Base-by-base conservation (phyloP, 2,113 vertebrate genomes). In the Gymnorhina tibicen region DNA sequence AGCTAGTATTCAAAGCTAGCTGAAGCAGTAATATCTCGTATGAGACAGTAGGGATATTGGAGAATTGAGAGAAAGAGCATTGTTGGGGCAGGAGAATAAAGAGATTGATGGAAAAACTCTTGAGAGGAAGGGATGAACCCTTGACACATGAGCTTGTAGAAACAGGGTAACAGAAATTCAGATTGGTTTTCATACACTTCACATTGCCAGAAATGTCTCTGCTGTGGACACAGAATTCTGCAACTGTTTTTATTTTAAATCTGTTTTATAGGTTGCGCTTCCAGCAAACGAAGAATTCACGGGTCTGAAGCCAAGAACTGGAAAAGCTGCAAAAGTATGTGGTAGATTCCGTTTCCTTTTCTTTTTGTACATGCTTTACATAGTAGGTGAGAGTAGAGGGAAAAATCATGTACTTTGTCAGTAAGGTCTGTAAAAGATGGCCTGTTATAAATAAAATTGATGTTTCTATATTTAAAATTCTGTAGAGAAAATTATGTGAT, bases 271-370 rank as follows among this genome's bases (percentile, higher is more conserved):
- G 99, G 99, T 99, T 78, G 99, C 99, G 2, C 98, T 99, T 91
- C 99, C 99, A 89, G 96, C 98, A 63, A 96, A 97, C 96, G 99
- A 99, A 69, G 98, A 99, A 33, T 99, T 99, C 87, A 95, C 98
- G 41, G 98, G 98, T 22, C 97, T 99, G 68, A 99, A 98, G 95
- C 98, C 98, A 69, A 98, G 99, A 94, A 98, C 98, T 93, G 99
- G 99, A 85, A 99, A 99, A 98, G 99, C 99, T 86, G 98, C 99
- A 66, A 99, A 99, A 98, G 99, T 99, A 97, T 53, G 90, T 96
- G 30, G 6, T 37, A 52, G 46, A 66, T 87, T 41, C 5, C 3
- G 7, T 86, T 49, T 62, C 1, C 47, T 73, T 86, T 87, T 67
- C 1, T 42, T 81, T 70, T 78, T 60, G 22, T 27, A 3, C 26